Conservation (phyloP, 2,888 invertebrate species). For the Orthonevra nobilis region DNA sequence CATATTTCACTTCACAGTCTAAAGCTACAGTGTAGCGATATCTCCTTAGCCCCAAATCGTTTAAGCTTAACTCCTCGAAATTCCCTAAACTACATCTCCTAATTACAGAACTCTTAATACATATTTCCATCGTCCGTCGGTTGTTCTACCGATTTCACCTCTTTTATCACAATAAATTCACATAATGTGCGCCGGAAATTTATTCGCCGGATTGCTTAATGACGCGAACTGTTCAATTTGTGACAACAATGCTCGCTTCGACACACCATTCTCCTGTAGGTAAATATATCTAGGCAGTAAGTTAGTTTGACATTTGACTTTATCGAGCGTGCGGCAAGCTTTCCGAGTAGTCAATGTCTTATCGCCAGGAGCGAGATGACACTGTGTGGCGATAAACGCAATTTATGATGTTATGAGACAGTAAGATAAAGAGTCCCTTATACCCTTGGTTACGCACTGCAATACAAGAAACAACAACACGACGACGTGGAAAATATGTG, state of each 20-base stretch:
- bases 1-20: not conserved
- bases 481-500: slow-evolving; percentile 16
- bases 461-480: not conserved
- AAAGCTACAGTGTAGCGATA: too few species aligned
- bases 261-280: slow-evolving; percentile 8
- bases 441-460: slow-evolving; percentile 21
- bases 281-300: slow-evolving; percentile 28
- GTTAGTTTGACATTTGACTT: not conserved
- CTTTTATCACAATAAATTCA: not conserved
- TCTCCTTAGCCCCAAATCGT: too few species aligned
- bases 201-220: slow-evolving; percentile 20
- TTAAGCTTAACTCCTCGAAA: not conserved
- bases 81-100: not conserved
- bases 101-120: not conserved
- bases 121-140: too few species aligned
- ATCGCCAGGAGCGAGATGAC: slow-evolving; percentile 35
- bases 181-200: not conserved
- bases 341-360: not conserved
- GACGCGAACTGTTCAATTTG: slow-evolving; percentile 23
- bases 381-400: slow-evolving; percentile 47
- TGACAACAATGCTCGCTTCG: slow-evolving; percentile 11
- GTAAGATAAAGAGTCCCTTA: slow-evolving; percentile 59
- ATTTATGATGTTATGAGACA: slow-evolving; percentile 60
- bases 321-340: slow-evolving; percentile 16
- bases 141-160: not conserved